A percentile compares a stretch with the other conserved stretches of the same genome.
phyloP scores from a whole-genome alignment of 2,888 invertebrate genomes.

The Liodrosophila aerea region DNA sequence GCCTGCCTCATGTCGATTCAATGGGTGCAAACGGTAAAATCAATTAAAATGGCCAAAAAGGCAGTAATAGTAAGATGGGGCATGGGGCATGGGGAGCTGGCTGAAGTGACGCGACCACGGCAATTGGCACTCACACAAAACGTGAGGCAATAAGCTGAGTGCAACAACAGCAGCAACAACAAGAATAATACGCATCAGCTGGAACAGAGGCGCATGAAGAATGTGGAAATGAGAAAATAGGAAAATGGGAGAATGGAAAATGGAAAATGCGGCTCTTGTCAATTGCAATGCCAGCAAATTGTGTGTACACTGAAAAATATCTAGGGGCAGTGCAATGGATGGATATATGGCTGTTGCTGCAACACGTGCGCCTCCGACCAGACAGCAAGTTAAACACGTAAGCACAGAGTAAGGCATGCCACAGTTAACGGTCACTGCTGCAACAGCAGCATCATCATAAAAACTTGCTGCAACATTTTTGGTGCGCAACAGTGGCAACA shows the following conservation, averaged over 20 bases:
- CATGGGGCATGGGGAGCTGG: neutral
- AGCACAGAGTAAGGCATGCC: constrained; percentile 11
- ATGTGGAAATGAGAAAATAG: neutral
- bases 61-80: constrained; percentile 2
- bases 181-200: constrained; percentile 4
- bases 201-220: neutral
- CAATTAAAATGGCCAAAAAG: constrained; percentile 54
- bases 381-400: constrained; percentile 16
- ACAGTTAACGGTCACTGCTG: constrained; percentile 26
- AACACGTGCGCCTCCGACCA: constrained; percentile 18
- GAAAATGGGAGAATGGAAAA: neutral
- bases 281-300: constrained; percentile 20
- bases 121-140: constrained; percentile 31
- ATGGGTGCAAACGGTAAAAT: constrained; percentile 48
- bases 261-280: constrained; percentile 3
- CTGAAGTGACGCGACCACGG: constrained; percentile 10
- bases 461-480: constrained; percentile 51
- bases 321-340: constrained; percentile 8
- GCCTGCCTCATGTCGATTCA: constrained; percentile 17
- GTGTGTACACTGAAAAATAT: neutral
- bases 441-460: constrained; percentile 29
- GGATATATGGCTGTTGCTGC: constrained; percentile 21
- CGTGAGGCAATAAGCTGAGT: constrained; percentile 46
- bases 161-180: constrained; percentile 26
- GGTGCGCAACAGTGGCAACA: constrained; percentile 35